Percentiles rank a stretch among this genome's conserved stretches.
phyloP scores from a whole-genome alignment of 1,140 invertebrate species.

The Pinna nobilis region DNA sequence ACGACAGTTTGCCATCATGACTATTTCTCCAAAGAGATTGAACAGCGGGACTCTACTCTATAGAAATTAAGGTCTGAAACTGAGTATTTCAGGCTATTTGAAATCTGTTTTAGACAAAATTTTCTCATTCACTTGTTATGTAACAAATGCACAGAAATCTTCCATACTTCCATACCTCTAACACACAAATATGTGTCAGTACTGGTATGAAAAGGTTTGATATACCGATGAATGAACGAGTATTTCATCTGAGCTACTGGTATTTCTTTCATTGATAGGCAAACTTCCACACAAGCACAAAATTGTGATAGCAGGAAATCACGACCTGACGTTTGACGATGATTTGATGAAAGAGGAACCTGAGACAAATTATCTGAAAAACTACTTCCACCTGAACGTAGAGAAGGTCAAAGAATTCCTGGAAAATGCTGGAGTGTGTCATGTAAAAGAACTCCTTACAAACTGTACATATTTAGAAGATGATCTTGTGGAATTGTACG shows the following conservation, averaged over 20 bases:
- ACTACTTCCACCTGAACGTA: slow-evolving; percentile 20
- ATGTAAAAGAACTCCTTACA: slow-evolving; percentile 77
- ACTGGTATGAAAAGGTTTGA: no score
- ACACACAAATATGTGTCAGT: no score
- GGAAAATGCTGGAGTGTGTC: slow-evolving; percentile 25
- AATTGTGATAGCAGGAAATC: slow-evolving; percentile 92
- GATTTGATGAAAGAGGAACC: slow-evolving; percentile 18
- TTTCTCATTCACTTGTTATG: no score
- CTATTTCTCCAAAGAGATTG: no score
- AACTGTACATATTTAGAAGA: slow-evolving; percentile 90
- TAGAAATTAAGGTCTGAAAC: no score
- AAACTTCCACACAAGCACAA: slow-evolving; percentile 87
- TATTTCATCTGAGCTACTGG: neutral
- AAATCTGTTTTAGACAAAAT: no score
- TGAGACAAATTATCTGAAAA: slow-evolving; percentile 10
- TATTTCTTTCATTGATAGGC: slow-evolving; percentile 70
- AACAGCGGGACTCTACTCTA: no score
- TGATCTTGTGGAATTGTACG: slow-evolving; percentile 80
- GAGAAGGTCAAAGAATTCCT: slow-evolving; percentile 20
- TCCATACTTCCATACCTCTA: no score
- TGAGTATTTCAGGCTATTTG: no score
- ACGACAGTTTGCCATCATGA: no score
- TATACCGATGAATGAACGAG: no score
- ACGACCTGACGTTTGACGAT: slow-evolving; percentile 88
- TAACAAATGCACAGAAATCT: no score